These are phyloP conservation scores for Saccostrea cuccullata DNA, from an alignment of 1,140 invertebrate species.

Conservation along the genomic window DNA sequence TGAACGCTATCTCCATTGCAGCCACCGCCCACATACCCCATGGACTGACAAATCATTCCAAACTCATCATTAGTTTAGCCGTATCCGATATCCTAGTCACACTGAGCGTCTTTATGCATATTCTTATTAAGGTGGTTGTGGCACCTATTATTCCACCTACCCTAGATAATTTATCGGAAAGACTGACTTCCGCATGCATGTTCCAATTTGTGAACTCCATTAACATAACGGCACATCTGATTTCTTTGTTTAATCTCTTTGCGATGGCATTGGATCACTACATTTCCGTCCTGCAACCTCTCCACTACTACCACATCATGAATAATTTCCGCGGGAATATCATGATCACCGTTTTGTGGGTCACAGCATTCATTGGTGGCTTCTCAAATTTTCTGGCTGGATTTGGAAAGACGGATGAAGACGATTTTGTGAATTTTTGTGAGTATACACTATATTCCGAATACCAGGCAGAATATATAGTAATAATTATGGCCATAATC, in stretches of 20 bases:
- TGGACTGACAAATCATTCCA: slow-evolving; percentile 66
- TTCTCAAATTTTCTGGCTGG: slow-evolving; percentile 78
- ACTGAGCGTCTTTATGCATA: slow-evolving; percentile 63
- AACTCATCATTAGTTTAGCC: slow-evolving; percentile 70
- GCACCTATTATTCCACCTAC: slow-evolving; percentile 35
- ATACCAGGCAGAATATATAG: slow-evolving; percentile 70
- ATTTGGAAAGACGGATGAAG: slow-evolving; percentile 43
- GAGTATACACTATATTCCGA: slow-evolving; percentile 78
- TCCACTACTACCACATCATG: slow-evolving; percentile 87
- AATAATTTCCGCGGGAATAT: slow-evolving; percentile 83
- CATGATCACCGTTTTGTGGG: slow-evolving; percentile 84
- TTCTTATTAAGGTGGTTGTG: slow-evolving; percentile 66
- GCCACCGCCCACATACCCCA: slow-evolving; percentile 63
- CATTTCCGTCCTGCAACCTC: slow-evolving; percentile 90
- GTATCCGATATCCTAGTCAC: slow-evolving; percentile 69
- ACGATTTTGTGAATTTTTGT: slow-evolving; percentile 74
- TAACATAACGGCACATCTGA: slow-evolving; percentile 69
- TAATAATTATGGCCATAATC: slow-evolving; percentile 76
- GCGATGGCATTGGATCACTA: slow-evolving; percentile 87
- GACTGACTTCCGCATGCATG: slow-evolving; percentile 60
- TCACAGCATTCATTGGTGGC: slow-evolving; percentile 80
- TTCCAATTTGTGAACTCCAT: slow-evolving; percentile 63
- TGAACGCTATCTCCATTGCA: slow-evolving; percentile 64
- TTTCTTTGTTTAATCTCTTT: slow-evolving; percentile 84
- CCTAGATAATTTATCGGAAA: slow-evolving; percentile 45